Evolutionary conservation across 2,797 vertebrate species (phyloP), one percentile per base, ranked within the genome.

Genomic region (Sarcophilus harrisii): DNA sequence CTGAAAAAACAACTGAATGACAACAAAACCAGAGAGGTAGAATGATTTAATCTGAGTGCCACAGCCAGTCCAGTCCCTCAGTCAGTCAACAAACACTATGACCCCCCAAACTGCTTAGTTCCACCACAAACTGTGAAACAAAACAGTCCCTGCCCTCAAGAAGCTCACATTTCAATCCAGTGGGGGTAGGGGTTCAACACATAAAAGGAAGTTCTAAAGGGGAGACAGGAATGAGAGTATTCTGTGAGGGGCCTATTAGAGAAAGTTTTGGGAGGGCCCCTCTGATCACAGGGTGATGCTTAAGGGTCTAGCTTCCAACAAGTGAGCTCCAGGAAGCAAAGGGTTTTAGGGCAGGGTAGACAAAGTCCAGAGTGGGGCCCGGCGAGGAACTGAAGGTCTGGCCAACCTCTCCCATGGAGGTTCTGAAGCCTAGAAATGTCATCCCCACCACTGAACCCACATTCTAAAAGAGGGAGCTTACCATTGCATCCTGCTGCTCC

Each of bases 61-160:
- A 73, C 4, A 73, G n/a, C 16, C 66, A 38, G 62, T 38, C 32
- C 32, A 73, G 30, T 66, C 30, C 32, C 14, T 66, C 62, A n/a
- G 62, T 73, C 62, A 73, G 5, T 73, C 32, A 38, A 73, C 32
- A 21, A 73, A 21, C n/a, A 38, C n/a, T 38, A 52, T 52, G 52
- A 52, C 52, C 52, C 49, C 49, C 52, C 52, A 52, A 38, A 73
- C 18, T 73, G 66, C n/a, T 73, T 73, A 21, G 38, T 73, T 38
- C 6, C 6, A 59, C 0, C 58, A 90, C 16, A 38, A 94, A n/a
- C 2, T 30, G n/a, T 93, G 4, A 49, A 92, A 89, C 93, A 95
- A 94, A 66, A 38, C n/a, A 95, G 93, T 59, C 18, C 94, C 57
- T 94, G 58, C 55, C 45, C 12, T 95, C 32, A 58, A 55, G 60